These are phyloP conservation scores for Coregonus sp. DNA, from an alignment of 2,797 vertebrate species.

Conservation along the genomic window DNA sequence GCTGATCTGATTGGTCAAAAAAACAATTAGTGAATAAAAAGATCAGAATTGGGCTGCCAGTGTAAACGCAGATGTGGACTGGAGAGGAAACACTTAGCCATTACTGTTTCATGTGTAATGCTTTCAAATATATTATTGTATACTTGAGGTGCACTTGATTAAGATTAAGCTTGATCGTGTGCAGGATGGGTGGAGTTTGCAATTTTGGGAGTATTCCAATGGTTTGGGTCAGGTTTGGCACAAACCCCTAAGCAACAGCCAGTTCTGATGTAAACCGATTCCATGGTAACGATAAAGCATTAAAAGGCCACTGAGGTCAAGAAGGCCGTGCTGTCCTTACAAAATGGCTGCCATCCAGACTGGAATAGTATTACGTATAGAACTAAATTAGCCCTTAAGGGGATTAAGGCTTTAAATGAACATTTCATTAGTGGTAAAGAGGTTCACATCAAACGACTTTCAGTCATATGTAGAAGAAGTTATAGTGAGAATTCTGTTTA, in stretches of 20 bases:
- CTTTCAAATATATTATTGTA: no score
- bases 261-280: neutral
- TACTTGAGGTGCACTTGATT: slow-evolving; percentile 1
- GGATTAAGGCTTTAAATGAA: neutral
- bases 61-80: neutral
- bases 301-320: neutral
- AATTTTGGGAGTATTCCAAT: neutral
- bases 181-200: neutral
- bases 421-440: neutral
- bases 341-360: neutral
- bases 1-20: no score
- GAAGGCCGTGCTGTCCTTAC: neutral
- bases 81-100: neutral
- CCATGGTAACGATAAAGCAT: neutral
- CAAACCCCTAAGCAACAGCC: neutral
- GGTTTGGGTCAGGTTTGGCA: neutral
- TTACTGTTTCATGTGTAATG: neutral
- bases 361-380: neutral
- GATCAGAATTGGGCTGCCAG: neutral
- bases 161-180: neutral
- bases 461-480: neutral
- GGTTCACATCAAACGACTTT: neutral
- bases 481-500: neutral
- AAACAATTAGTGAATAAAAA: no score
- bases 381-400: neutral